Evolutionary conservation across 30 jellyfish, hydroid and myxozoan genomes (phyloP).

Genomic region (Aurelia sp.): DNA sequence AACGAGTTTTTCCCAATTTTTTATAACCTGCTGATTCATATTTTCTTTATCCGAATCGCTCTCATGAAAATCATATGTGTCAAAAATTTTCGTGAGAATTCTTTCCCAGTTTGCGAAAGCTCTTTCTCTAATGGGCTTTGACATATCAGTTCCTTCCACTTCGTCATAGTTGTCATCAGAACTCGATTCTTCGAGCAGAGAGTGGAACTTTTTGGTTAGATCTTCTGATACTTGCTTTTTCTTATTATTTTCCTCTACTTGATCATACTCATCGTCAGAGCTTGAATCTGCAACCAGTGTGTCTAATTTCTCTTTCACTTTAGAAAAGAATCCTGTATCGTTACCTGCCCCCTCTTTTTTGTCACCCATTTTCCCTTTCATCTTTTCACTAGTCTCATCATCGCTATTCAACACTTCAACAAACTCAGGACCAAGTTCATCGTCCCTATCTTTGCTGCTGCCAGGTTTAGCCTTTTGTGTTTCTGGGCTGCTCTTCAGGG

Average conservation of each 20-base stretch:
- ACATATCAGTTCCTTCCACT: not conserved
- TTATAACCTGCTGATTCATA: not conserved
- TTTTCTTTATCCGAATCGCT: not conserved
- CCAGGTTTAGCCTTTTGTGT: not conserved
- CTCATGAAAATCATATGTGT: not conserved
- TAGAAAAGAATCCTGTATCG: not conserved
- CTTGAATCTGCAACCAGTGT: conserved; percentile 19
- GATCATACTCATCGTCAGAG: conserved; percentile 51
- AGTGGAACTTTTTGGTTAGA: not conserved
- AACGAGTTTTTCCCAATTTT: not conserved
- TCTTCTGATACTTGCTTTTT: not conserved
- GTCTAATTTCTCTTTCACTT: conserved; percentile 7
- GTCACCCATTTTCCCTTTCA: not conserved
- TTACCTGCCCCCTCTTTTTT: not conserved
- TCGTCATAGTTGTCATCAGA: conserved; percentile 17
- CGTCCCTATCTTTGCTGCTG: not conserved
- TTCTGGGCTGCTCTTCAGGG: not conserved
- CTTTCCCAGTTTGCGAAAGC: not conserved
- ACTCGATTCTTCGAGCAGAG: not conserved
- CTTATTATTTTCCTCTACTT: conserved; percentile 29
- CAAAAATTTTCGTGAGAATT: not conserved
- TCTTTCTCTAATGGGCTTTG: not conserved
- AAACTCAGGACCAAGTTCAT: not conserved
- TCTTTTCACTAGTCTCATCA: not conserved
- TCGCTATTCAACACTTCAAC: conserved; percentile 43